These are phyloP conservation scores for Megaleporinus macrocephalus DNA, from an alignment of 2,113 vertebrate species.

Conservation along the genomic window DNA sequence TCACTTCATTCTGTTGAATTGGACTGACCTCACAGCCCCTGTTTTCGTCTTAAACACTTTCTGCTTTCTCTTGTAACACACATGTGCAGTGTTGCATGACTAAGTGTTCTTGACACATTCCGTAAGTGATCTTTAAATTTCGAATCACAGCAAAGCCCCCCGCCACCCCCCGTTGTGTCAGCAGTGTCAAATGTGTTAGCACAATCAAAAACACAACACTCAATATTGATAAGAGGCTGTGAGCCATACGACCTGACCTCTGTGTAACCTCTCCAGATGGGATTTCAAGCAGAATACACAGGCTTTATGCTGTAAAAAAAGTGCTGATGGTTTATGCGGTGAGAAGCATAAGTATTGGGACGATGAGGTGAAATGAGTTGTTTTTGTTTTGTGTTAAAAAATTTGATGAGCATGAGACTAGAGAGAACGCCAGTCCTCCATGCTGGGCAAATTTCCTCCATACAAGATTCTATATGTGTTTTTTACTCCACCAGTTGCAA, in stretches of 20 bases:
- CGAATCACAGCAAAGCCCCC: not conserved
- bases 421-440: no score
- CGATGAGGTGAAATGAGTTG: no score
- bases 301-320: not conserved
- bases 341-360: no score
- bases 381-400: no score
- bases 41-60: not conserved
- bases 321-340: no score
- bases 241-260: conserved; percentile 1
- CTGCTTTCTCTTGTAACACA: not conserved
- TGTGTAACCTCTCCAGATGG: not conserved
- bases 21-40: not conserved
- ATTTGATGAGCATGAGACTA: no score
- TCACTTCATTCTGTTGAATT: no score
- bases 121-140: conserved; percentile 23
- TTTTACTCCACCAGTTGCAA: no score
- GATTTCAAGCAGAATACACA: not conserved
- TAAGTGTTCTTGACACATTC: conserved; percentile 13
- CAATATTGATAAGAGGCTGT: conserved; percentile 1
- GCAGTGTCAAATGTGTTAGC: not conserved
- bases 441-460: no score
- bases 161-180: not conserved
- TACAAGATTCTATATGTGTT: no score
- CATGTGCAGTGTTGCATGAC: conserved; percentile 15
- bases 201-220: conserved; percentile 16